Evolutionary conservation across 2,888 invertebrate genomes (phyloP), one percentile per base, ranked within the genome.

Genomic region (Aleiodes testaceus): DNA sequence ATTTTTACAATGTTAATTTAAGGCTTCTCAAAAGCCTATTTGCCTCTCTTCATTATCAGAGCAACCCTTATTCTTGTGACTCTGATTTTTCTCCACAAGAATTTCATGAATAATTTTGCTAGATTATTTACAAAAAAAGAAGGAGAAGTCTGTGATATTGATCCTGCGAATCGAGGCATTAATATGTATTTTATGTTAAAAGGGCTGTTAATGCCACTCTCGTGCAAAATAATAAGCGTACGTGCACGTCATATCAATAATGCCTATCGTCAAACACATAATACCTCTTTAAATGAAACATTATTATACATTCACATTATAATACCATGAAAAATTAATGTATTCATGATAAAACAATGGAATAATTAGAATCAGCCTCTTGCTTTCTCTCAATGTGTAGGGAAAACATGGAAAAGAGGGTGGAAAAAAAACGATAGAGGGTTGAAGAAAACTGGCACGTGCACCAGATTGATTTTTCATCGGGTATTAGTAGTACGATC

Each of bases 381-480:
- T 5, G 26, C 4, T 26, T 26, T 26, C 26, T 2, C 26, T 26
- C 9, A 26, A 26, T 26, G 5, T 26, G 3, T 26, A 20, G 52
- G 12, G 12, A 9, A 49, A n/a, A n/a, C n/a, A n/a, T n/a, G n/a
- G n/a, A n/a, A 18, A 50, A 50, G 36, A 36, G 9, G 11, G n/a
- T n/a, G n/a, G 26, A 50, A 50, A 50, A 52, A 52, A 52, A 18
- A 4, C 22, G 12, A 52, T 22, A 11, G 22, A 12, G 49, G 20
- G 52, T 52, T 52, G 22, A 6, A 9, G 36, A 36, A 36, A 36
- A 36, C 16, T 47, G 59, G 30, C 65, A 67, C 61, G 68, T 69
- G 68, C 61, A 69, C 9, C 61, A 69, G 50, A 69, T 69, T 69
- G 68, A 69, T 69, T 69, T 69, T 61, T 42, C 61, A 61, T 65